phyloP scores from a whole-genome alignment of 2,888 invertebrate genomes.

The Itoplectis maculator region DNA sequence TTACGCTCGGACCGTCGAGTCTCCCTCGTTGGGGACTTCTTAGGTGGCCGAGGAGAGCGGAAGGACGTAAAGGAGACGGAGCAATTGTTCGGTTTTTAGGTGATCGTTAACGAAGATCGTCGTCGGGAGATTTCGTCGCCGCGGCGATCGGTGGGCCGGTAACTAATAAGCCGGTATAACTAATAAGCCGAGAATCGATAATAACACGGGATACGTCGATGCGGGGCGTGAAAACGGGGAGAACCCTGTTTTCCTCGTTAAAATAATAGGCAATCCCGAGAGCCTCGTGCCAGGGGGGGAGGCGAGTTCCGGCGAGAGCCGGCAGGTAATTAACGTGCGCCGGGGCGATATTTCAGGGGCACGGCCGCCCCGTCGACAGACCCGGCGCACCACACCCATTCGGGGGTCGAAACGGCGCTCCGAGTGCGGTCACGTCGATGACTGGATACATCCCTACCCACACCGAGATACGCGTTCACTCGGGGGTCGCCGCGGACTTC shows the following conservation, averaged over 20 bases:
- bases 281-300: no score
- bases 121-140: constrained; percentile 11
- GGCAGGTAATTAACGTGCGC: constrained; percentile 60
- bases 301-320: constrained; percentile 44
- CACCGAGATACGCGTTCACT: constrained; percentile 36
- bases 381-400: constrained; percentile 46
- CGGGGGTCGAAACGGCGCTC: constrained; percentile 17
- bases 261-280: constrained; percentile 12
- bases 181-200: constrained; percentile 41
- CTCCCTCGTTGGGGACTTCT: constrained; percentile 75
- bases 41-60: constrained; percentile 5
- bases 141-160: constrained; percentile 23
- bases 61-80: constrained; percentile 29
- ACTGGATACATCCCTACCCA: constrained; percentile 44
- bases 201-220: constrained; percentile 57
- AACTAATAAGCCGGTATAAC: no score
- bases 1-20: constrained; percentile 74
- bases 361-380: constrained; percentile 41
- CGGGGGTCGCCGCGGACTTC: constrained; percentile 4
- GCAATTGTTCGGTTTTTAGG: constrained; percentile 23
- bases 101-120: constrained; percentile 37
- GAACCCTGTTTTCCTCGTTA: constrained; percentile 31
- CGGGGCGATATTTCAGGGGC: constrained; percentile 58
- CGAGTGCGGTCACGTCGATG: constrained; percentile 43
- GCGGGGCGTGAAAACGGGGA: constrained; percentile 67